A percentile compares a stretch with the other conserved stretches of the same genome.
Evolutionary conservation across 2,888 invertebrate species (phyloP).

Genomic region (Cactoblastis cactorum): DNA sequence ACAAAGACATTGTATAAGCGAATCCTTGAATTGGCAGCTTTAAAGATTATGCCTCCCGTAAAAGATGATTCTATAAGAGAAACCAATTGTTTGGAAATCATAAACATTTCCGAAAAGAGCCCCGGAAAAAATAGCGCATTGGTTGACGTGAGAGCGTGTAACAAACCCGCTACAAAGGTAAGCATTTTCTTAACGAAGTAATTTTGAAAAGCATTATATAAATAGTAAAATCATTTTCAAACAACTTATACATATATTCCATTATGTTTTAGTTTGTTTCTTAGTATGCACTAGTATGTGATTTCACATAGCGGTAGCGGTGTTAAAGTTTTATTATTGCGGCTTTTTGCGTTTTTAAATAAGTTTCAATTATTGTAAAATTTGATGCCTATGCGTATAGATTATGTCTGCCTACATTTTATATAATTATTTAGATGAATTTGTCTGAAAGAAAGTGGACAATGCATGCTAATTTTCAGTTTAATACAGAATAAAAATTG

Average conservation of each 20-base stretch:
- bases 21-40: constrained; percentile 15
- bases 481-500: no score
- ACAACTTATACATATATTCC: background rate
- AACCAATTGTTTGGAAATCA: constrained; percentile 68
- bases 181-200: constrained; percentile 25
- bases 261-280: background rate
- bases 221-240: background rate
- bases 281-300: background rate
- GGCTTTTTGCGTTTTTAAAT: constrained; percentile 6
- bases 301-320: constrained; percentile 6
- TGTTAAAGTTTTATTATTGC: background rate
- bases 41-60: constrained; percentile 74
- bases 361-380: background rate
- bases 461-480: no score
- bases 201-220: background rate
- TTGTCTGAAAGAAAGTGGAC: no score
- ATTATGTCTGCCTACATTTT: no score
- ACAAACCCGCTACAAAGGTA: constrained; percentile 83
- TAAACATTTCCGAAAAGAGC: constrained; percentile 70
- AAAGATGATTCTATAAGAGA: constrained; percentile 73
- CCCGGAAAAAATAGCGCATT: constrained; percentile 69
- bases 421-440: no score
- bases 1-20: constrained; percentile 21
- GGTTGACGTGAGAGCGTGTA: constrained; percentile 84
- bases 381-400: background rate